These are phyloP conservation scores for Seriola dumerili DNA, from an alignment of 2,113 vertebrate genomes.

Conservation along the genomic window DNA sequence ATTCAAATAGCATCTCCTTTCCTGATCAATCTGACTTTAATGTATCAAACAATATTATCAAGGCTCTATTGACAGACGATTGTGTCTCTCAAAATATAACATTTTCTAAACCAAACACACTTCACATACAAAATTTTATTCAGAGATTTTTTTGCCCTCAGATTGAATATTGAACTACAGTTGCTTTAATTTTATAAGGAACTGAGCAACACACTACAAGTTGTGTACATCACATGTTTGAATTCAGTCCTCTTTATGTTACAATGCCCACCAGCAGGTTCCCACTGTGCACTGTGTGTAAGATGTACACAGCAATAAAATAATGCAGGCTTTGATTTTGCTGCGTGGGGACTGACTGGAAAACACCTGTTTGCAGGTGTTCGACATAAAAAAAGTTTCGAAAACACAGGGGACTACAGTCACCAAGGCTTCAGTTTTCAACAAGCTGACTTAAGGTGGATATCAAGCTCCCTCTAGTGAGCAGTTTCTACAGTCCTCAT, in stretches of 20 bases:
- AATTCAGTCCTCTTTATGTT: too few species aligned
- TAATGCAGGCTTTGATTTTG: background rate
- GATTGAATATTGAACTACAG: background rate
- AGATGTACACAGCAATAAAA: too few species aligned
- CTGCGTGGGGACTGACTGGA: too few species aligned
- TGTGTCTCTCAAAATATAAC: too few species aligned
- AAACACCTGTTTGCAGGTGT: background rate
- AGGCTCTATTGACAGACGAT: too few species aligned
- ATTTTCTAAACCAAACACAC: too few species aligned
- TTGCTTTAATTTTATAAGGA: background rate
- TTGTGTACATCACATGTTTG: too few species aligned
- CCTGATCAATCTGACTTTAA: too few species aligned
- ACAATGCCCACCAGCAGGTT: background rate
- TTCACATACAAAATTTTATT: too few species aligned
- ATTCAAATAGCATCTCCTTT: too few species aligned
- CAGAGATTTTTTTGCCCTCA: too few species aligned
- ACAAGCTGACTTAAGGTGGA: conserved; percentile 2
- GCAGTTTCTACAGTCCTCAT: background rate
- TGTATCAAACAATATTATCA: background rate
- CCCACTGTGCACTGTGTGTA: background rate
- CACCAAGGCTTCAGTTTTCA: background rate
- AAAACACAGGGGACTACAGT: background rate
- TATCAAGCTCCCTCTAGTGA: conserved; percentile 68
- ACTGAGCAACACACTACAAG: too few species aligned
- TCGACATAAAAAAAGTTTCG: background rate